Base-by-base conservation (phyloP, 2,888 invertebrate species). In the Pristionchus exspectatus region DNA sequence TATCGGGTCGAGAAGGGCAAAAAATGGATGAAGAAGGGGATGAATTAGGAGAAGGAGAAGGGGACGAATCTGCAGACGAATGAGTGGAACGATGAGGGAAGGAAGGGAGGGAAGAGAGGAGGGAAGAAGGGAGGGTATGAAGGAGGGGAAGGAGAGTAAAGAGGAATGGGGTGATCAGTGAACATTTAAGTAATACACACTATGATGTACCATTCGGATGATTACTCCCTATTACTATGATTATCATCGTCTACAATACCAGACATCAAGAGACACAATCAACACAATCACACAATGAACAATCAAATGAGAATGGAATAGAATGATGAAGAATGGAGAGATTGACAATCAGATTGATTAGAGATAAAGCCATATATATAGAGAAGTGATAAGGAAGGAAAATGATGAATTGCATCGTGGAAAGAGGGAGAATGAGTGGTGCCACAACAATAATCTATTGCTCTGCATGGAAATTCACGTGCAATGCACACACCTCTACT, bases 351-450 rank as follows among this genome's bases (percentile, higher is more conserved):
- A 30, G 18, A 24, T 44, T 38, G 44, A 77, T 77, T 77, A 50
- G 44, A 50, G 77, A 77, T 44, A 77, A 77, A 44, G n/a, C 12
- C 44, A 77, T 24, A 77, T 44, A 30, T 33, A 72, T 33, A 33
- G 72, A 30, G 38, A 30, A 69, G 33, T 44, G 44, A 77, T 44
- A 50, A 77, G 77, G 44, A 77, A n/a, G 74, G 33, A 44, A 18
- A 77, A 77, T 77, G 77, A 77, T 77, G 77, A n/a, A 77, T 77
- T 24, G 77, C 59, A 59, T 33, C 33, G 66, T 27, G 74, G 74
- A 74, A 74, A 38, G 38, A 38, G 74, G 38, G 77, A 38, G 24
- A 77, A 24, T 18, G 77, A 44, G 24, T 77, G 44, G 30, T 27
- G 38, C 74, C 38, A 77, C 24, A 77, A 77, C 44, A 77, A 77